phyloP scores from a whole-genome alignment of 2,113 vertebrate genomes.

The Euleptes europaea region DNA sequence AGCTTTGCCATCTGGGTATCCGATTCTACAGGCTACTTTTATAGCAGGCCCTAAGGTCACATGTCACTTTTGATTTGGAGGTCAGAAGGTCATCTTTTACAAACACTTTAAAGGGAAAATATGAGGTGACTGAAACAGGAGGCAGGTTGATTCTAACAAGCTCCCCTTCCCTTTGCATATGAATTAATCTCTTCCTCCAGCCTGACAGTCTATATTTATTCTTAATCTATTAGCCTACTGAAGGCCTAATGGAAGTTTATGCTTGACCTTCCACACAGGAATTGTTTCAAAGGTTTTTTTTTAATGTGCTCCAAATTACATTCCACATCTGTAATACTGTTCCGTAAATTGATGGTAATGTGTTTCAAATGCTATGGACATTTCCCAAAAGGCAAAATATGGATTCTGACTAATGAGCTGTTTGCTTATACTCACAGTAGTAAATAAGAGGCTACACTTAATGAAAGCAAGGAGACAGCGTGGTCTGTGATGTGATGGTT shows the following conservation, averaged over 20 bases:
- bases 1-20: background rate
- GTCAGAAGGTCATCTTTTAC: background rate
- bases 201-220: background rate
- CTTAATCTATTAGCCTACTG: background rate
- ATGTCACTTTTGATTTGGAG: no score
- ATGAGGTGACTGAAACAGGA: background rate
- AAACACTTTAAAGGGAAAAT: background rate
- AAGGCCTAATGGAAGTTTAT: background rate
- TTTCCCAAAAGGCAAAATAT: background rate
- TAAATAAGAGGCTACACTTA: background rate
- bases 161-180: background rate
- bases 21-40: background rate
- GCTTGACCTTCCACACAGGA: background rate
- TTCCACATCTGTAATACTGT: background rate
- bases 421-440: background rate
- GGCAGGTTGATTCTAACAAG: background rate
- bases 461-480: background rate
- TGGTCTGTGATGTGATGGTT: no score
- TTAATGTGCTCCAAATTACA: background rate
- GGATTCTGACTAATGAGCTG: background rate
- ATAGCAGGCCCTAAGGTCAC: background rate
- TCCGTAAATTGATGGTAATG: background rate
- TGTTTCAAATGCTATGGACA: background rate
- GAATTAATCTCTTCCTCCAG: background rate
- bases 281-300: background rate